Base-by-base conservation (phyloP, 2,888 invertebrate species). In the Stratiomys singularior region DNA sequence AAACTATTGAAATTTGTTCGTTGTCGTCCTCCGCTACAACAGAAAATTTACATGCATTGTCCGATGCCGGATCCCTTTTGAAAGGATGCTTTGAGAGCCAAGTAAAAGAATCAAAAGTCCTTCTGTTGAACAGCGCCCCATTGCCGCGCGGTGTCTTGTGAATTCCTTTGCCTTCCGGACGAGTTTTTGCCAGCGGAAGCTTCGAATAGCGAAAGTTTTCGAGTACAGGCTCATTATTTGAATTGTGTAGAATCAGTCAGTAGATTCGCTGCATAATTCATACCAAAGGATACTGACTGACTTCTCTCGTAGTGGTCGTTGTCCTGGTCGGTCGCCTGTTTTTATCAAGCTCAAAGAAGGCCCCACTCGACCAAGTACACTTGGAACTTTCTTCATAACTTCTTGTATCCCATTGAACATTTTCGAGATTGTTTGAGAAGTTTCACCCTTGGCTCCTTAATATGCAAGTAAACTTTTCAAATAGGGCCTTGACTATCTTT, bases 241-340 rank as follows among this genome's bases (percentile, higher is more conserved):
- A 69, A 69, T 69, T 69, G 69, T 69, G 69, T 69, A 46, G 67
- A 69, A 69, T 25, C 69, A 46, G 69, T 69, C 47, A 47, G 69
- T 69, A n/a, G 69, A 69, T 69, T 69, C 27, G 69, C 69, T 69
- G 69, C 69, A 69, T 69, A 69, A 69, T 69, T 69, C 69, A 69
- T 69, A 25, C 25, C 37, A 44, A 47, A 69, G 25, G 69, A 69
- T 47, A 69, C 69, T 66, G 37, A 13, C 46, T 37, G n/a, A 13
- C 11, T 2, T 9, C 47, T 30, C 25, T 23, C 37, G 64, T 30
- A 11, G 64, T 30, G 64, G 64, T 69, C 47, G 46, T 47, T 2
- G 69, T 47, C 47, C 69, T 47, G 64, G 28, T 28, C 28, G 15
- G 64, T 64, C 64, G n/a, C 30, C 28, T 30, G 46, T 69, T 47